These are phyloP conservation scores for Calcarius ornatus DNA, from an alignment of 2,113 vertebrate species.

Conservation along the genomic window DNA sequence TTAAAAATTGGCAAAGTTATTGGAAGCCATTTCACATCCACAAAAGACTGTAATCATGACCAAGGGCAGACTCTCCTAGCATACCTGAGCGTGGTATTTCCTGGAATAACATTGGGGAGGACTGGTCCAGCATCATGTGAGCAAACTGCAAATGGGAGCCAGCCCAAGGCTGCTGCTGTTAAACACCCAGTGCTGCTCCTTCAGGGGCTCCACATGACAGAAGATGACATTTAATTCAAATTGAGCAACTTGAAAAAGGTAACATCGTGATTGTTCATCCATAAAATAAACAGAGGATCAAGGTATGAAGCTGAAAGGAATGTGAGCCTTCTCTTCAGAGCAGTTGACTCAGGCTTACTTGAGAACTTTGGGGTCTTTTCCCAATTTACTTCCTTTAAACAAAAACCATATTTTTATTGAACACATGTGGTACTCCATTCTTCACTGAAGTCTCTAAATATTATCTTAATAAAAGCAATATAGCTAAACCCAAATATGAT, in stretches of 20 bases:
- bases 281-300: rapidly evolving
- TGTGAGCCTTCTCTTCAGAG: background rate
- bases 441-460: background rate
- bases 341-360: background rate
- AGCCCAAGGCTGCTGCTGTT: background rate
- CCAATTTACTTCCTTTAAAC: background rate
- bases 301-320: background rate
- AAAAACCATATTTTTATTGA: background rate
- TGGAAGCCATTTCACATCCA: background rate
- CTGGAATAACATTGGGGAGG: background rate
- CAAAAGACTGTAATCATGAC: background rate
- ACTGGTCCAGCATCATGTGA: background rate
- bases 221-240: background rate
- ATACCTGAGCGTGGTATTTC: background rate
- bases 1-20: background rate
- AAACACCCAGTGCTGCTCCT: background rate
- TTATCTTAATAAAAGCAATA: background rate
- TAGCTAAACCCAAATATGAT: background rate
- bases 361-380: background rate
- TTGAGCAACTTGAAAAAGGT: background rate
- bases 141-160: rapidly evolving
- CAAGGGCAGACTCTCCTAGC: background rate
- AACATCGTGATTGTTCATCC: background rate
- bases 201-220: rapidly evolving
- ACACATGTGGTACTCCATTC: background rate